Percentiles rank a stretch among this genome's conserved stretches.
These are phyloP conservation scores for Scaptomyza flava DNA, from an alignment of 2,888 invertebrate species.

Conservation along the genomic window DNA sequence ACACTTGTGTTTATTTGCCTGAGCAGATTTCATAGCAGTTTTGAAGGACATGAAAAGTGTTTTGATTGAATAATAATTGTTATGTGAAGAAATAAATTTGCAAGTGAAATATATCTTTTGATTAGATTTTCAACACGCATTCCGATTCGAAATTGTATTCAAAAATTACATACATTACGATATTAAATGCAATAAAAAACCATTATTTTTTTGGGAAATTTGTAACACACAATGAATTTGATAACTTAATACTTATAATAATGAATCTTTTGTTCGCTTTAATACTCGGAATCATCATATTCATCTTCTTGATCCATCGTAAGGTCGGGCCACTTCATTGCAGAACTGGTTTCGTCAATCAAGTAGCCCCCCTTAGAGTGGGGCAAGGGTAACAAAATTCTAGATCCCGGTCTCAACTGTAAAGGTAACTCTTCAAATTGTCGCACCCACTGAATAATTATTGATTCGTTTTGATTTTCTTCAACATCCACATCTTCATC, in stretches of 20 bases:
- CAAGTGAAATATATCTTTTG: background rate
- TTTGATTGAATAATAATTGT: conserved; percentile 1
- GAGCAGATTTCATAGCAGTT: conserved; percentile 25
- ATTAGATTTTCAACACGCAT: background rate
- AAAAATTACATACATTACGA: background rate
- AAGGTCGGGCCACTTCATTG: conserved; percentile 25
- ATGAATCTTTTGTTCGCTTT: background rate
- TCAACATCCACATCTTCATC: background rate
- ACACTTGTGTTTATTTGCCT: conserved; percentile 15
- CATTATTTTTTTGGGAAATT: background rate
- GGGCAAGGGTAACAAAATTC: conserved; percentile 34
- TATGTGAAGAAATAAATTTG: background rate
- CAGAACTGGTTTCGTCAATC: conserved; percentile 17
- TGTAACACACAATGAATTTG: background rate
- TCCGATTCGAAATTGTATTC: background rate
- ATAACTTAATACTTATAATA: background rate
- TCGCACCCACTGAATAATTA: conserved; percentile 7
- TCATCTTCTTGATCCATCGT: conserved; percentile 8
- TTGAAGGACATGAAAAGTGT: conserved; percentile 4
- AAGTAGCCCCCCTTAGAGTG: conserved; percentile 29
- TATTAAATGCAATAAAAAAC: background rate
- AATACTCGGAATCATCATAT: conserved; percentile 15
- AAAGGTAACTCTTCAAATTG: conserved; percentile 21
- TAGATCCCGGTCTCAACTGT: conserved; percentile 31
- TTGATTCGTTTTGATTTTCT: background rate